Evolutionary conservation across 2,113 vertebrate species (phyloP), one percentile per base, ranked within the genome.

Genomic region (Anthoscopus minutus): DNA sequence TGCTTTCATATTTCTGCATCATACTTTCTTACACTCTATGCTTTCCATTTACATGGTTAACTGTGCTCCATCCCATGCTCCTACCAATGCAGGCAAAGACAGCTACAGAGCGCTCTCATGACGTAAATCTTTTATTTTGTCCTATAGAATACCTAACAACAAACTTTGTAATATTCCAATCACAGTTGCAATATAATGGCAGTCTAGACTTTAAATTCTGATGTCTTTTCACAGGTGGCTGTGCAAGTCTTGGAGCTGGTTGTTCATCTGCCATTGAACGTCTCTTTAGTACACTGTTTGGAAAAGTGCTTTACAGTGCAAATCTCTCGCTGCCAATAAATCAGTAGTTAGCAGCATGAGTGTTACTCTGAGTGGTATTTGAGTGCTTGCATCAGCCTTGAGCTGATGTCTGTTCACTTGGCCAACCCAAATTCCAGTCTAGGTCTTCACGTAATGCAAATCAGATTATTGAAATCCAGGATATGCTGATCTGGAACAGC

Each of bases 391-490:
- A 19, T 74, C 78, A 67, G 80, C 80, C 56, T 13, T 45, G 76
- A 94, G 61, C 84, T 51, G 79, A 30, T 66, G 82, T 40, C 50
- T 83, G 0, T 56, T 89, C 31, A 5, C 69, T 71, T 86, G 58
- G 82, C 80, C 67, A 92, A 27, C 67, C 81, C 72, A 67, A 93
- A 83, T 92, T 95, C 92, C 83, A 60, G 56, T n/a, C 69, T 88
- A 88, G 86, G 83, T 93, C 92, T 96, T 88, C 82, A 61, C 2
- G 8, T 96, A 47, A 88, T 33, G 57, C 88, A 95, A 88, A 97
- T 94, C 82, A 78, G 93, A 95, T 97, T 97, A 97, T 1, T 86
- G 90, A 92, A 96, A 96, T 95, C 94, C 95, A 86, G 92, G 92
- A 38, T 94, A 17, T 86, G 77, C 82, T 83, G 88, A 88, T 91